Conservation (phyloP, 2,797 vertebrate genomes). For the Menidia menidia region DNA sequence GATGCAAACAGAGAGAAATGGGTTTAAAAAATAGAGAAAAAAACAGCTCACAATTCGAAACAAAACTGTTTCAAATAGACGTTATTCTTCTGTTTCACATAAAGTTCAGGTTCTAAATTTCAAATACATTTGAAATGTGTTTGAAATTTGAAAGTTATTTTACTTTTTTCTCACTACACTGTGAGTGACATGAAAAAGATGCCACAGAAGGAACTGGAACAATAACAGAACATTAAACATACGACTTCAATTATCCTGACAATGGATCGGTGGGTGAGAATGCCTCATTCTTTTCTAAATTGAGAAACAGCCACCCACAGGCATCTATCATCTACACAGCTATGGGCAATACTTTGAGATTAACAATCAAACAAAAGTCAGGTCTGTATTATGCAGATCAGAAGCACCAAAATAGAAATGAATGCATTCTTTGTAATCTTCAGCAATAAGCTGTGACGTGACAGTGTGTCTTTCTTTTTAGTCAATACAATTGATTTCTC, state of each 20-base stretch:
- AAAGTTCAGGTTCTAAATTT: conserved; percentile 15
- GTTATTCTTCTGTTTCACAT: conserved; percentile 6
- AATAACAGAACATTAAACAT: conserved; percentile 61
- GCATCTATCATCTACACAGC: conserved; percentile 68
- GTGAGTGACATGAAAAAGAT: conserved; percentile 57
- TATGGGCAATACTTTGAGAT: conserved; percentile 64
- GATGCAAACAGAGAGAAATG: conserved; percentile 9
- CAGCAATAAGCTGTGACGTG: conserved; percentile 52
- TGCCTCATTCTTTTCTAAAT: conserved; percentile 50
- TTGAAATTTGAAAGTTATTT: too few relatives aligned
- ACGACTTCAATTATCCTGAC: conserved; percentile 71
- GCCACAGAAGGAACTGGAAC: conserved; percentile 51
- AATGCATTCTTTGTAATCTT: conserved; percentile 53
- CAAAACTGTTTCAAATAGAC: neutral
- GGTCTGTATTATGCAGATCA: conserved; percentile 56
- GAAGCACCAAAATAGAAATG: conserved; percentile 65
- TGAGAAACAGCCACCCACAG: conserved; percentile 72
- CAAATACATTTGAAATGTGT: conserved; percentile 25
- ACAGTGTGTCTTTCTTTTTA: conserved; percentile 35
- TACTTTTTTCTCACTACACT: too few relatives aligned
- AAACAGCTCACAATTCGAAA: neutral
- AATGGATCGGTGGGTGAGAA: conserved; percentile 65
- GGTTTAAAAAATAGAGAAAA: conserved; percentile 11
- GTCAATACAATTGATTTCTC: conserved; percentile 28
- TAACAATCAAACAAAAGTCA: conserved; percentile 53